Evolutionary conservation across 2,888 invertebrate species (phyloP).

Genomic region (Halocaridina rubra): DNA sequence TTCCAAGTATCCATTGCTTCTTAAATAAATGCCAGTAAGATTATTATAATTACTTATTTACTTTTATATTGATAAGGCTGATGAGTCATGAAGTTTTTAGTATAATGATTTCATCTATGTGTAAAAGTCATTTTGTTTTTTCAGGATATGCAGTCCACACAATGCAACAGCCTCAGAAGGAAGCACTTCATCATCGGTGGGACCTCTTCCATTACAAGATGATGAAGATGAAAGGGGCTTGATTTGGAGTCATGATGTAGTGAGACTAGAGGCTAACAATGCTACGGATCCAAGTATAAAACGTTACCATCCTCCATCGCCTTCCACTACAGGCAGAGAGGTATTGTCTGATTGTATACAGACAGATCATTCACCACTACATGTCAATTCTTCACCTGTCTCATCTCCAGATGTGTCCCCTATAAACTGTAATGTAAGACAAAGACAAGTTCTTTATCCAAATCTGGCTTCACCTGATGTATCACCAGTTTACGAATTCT

Average conservation of each 20-base stretch:
- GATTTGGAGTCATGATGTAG: constrained; percentile 18
- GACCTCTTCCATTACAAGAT: not conserved
- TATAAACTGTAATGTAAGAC: not conserved
- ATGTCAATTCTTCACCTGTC: not conserved
- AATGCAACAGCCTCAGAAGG: constrained; percentile 2
- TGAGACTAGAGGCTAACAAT: not conserved
- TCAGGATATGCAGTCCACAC: constrained; percentile 26
- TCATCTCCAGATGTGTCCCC: constrained; percentile 25
- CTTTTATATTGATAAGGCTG: too few species aligned
- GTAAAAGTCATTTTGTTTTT: not conserved
- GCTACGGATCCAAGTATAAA: not conserved
- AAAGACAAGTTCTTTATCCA: not conserved
- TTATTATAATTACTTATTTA: too few species aligned
- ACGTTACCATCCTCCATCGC: not conserved
- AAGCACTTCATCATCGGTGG: constrained; percentile 18
- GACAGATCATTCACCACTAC: not conserved
- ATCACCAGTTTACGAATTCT: constrained; percentile 24
- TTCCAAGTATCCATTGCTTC: too few species aligned
- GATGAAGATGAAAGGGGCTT: constrained; percentile 23
- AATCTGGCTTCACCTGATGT: constrained; percentile 7
- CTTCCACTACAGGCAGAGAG: not conserved
- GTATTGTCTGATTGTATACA: not conserved
- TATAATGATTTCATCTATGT: not conserved
- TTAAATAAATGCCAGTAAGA: too few species aligned
- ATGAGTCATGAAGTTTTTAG: too few species aligned